phyloP scores from a whole-genome alignment of 2,797 vertebrate species.

The Poecilia velifera region DNA sequence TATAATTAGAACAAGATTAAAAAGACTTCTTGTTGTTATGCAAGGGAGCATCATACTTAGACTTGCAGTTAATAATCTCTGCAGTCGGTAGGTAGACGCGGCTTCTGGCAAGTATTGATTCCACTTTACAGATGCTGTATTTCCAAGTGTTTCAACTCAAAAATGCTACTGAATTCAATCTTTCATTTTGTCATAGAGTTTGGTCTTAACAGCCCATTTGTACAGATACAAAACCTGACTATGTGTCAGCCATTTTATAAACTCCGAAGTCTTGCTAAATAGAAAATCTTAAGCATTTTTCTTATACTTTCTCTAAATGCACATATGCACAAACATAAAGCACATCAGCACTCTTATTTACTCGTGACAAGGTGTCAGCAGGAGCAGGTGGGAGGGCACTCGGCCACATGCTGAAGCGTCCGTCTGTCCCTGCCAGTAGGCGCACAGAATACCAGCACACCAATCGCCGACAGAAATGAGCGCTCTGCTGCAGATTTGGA shows the following conservation, averaged over 20 bases:
- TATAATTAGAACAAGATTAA: constrained; percentile 56
- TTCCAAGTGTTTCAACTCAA: background rate
- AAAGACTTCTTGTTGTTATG: constrained; percentile 50
- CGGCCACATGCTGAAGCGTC: constrained; percentile 67
- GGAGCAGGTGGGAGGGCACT: constrained; percentile 67
- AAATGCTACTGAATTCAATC: background rate
- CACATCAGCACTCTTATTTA: constrained; percentile 33
- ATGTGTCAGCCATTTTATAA: background rate
- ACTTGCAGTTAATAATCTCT: background rate
- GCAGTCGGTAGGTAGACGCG: background rate
- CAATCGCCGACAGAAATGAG: constrained; percentile 25
- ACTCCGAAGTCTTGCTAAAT: background rate
- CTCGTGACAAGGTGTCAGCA: constrained; percentile 61
- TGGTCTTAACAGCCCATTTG: background rate
- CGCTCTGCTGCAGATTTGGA: constrained; percentile 19
- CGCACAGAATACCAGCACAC: constrained; percentile 45
- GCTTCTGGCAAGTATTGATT: background rate
- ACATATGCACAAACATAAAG: constrained; percentile 12
- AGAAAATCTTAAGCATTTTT: constrained; percentile 6
- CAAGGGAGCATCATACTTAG: constrained; percentile 23
- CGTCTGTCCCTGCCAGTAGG: constrained; percentile 69
- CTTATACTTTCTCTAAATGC: constrained; percentile 3
- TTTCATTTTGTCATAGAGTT: background rate
- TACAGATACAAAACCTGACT: background rate
- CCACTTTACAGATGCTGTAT: background rate